Base-by-base conservation (phyloP, 2,797 vertebrate genomes). In the Momotus momota region DNA sequence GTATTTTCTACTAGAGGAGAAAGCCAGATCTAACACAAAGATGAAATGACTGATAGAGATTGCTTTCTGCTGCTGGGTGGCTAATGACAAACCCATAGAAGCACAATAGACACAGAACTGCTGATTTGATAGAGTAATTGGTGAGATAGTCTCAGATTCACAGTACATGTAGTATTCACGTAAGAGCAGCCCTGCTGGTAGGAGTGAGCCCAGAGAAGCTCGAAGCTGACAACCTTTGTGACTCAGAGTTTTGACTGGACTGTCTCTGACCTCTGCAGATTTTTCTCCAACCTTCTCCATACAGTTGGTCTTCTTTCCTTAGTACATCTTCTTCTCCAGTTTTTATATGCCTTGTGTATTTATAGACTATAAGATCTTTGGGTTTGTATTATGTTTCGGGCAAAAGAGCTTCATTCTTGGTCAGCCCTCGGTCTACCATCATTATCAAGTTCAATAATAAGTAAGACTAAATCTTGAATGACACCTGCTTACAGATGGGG, bases 111-210 rank as follows among this genome's bases (percentile, higher is more conserved):
- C 14, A 31, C 14, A 69, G 14, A 25, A 13, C 10, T 77, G n/a
- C 20, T 81, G 31, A 4, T 90, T 41, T 78, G 23, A 21, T 33
- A 41, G 40, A 58, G 16, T 38, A 82, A 27, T 31, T 82, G 45
- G 18, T 69, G 67, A 87, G 40, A 22, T 14, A 82, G 48, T 40
- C 41, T 41, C 41, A 35, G 17, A 19, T 41, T 83, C 51, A 52
- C 25, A 81, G 4, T 12, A 52, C 0, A 1, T 19, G 17, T 22
- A 9, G 1, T 33, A 20, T 7, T 54, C 29, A 64, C 29, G 26
- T 61, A 57, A 81, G 88, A 61, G 4, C 13, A 48, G 48, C 17
- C 8, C 14, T 67, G 15, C 17, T 65, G 22, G 15, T 61, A 48
- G 58, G 38, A 84, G 21, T 0, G 3, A 88, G 33, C 33, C 15